Evolutionary conservation across 2,888 invertebrate species (phyloP).

Genomic region (Drosophila demipolita): DNA sequence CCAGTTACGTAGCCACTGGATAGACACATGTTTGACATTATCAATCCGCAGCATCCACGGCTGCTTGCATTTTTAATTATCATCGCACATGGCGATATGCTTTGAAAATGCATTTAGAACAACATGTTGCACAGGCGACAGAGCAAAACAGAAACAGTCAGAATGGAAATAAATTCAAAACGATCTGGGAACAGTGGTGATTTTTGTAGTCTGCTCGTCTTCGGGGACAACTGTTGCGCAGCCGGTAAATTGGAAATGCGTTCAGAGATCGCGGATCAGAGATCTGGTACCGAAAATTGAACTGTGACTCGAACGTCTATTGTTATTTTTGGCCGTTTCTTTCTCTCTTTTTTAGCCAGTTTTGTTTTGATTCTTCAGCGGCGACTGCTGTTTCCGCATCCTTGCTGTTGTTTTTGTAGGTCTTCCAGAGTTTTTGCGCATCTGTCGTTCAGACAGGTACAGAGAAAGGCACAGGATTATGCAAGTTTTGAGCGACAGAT

Average conservation of each 20-base stretch:
- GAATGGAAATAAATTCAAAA: constrained; percentile 73
- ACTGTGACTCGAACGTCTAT: constrained; percentile 44
- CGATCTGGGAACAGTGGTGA: constrained; percentile 68
- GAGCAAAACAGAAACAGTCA: constrained; percentile 48
- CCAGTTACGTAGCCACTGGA: constrained; percentile 39
- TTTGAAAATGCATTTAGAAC: constrained; percentile 19
- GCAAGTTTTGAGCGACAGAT: constrained; percentile 38
- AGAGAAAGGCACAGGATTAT: constrained; percentile 29
- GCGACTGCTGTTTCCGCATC: constrained; percentile 70
- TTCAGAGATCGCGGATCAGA: constrained; percentile 17
- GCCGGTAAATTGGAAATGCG: constrained; percentile 39
- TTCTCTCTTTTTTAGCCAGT: constrained; percentile 44
- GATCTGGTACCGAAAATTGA: constrained; percentile 10
- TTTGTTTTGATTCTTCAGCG: constrained; percentile 70
- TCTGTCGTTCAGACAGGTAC: constrained; percentile 73
- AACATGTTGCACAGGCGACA: constrained; percentile 43
- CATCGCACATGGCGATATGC: constrained; percentile 51
- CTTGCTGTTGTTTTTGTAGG: constrained; percentile 34
- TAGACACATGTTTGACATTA: constrained; percentile 76
- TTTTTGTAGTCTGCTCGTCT: constrained; percentile 39
- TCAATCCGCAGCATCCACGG: constrained; percentile 63
- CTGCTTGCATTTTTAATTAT: constrained; percentile 56
- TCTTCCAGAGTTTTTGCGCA: constrained; percentile 54
- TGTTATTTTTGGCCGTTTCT: constrained; percentile 59
- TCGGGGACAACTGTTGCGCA: constrained; percentile 69